Evolutionary conservation across 2,113 vertebrate genomes (phyloP), one percentile per base, ranked within the genome.

Genomic region (Tachysurus fulvidraco): DNA sequence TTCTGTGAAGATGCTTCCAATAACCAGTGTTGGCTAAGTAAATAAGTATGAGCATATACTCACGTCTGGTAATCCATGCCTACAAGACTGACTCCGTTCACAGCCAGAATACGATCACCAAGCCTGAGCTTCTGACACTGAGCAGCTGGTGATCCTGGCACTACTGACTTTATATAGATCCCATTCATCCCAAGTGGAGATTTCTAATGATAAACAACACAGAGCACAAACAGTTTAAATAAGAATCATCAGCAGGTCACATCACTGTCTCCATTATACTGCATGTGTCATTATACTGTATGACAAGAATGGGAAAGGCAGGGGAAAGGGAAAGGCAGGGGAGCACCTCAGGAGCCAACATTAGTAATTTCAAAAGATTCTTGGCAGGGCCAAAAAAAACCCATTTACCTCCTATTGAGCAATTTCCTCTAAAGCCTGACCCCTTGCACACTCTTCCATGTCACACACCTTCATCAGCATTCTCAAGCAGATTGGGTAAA

Each of bases 81-180:
- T 0, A 96, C 94, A 86, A 96, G 91, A 77, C 93, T 96, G 88
- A 93, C 50, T 74, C 95, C 95, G 55, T 96, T 96, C 1, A 96
- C 94, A 0, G 95, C 95, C 90, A 96, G 93, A 84, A 96, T 93
- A 2, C 95, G 94, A 30, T 96, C 94, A 1, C 95, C 95, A 0
- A 67, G 89, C n/a, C 88, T 88, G 23, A 96, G 92, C 21, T 90
- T 93, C 62, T 89, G 91, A 82, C 94, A 94, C 52, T 57, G 85
- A 13, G 91, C 94, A 0, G 95, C 95, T 1, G 95, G 95, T 0
- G 95, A 95, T 59, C 93, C 89, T 0, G 95, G 95, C 59, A 95
- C 95, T 67, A 96, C 92, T 0, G 94, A 95, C 93, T 95, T 95
- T 85, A 96, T 93, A 9, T 94, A 96, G 41, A 96, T 93, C n/a